Evolutionary conservation across 1,140 invertebrate species (phyloP).

Genomic region (Trachymyrmex cornetzi): DNA sequence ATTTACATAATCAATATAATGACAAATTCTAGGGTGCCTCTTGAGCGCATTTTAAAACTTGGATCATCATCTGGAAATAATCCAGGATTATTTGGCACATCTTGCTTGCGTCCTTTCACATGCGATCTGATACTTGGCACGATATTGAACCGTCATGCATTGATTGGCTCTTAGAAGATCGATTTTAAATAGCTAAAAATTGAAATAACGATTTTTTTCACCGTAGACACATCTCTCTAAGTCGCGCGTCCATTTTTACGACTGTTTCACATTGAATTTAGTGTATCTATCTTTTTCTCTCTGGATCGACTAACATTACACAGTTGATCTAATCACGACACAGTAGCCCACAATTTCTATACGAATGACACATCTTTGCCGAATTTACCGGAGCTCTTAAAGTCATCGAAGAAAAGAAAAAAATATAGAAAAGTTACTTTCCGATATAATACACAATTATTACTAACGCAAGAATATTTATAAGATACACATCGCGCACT

Average conservation of each 20-base stretch:
- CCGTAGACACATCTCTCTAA: slow-evolving; percentile 40
- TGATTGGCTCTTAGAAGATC: slow-evolving; percentile 42
- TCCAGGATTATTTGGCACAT: slow-evolving; percentile 78
- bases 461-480: slow-evolving; percentile 51
- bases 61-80: slow-evolving; percentile 42
- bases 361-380: slow-evolving; percentile 46
- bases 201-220: slow-evolving; percentile 39
- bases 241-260: slow-evolving; percentile 38
- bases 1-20: slow-evolving; percentile 86
- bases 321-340: slow-evolving; percentile 60
- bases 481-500: slow-evolving; percentile 29
- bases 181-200: slow-evolving; percentile 60
- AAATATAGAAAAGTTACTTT: slow-evolving; percentile 6
- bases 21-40: slow-evolving; percentile 81
- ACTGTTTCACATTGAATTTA: slow-evolving; percentile 64
- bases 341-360: slow-evolving; percentile 59
- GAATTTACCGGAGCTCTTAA: slow-evolving; percentile 42
- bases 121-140: slow-evolving; percentile 67
- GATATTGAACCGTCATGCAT: slow-evolving; percentile 59
- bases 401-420: slow-evolving; percentile 17
- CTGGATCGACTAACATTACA: slow-evolving; percentile 50
- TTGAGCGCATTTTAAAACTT: slow-evolving; percentile 78
- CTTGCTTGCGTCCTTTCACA: slow-evolving; percentile 63
- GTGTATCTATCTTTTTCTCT: slow-evolving; percentile 49
- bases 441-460: slow-evolving; percentile 41